Base-by-base conservation (phyloP, 2,797 vertebrate genomes). In the Sorex maritimensis region DNA sequence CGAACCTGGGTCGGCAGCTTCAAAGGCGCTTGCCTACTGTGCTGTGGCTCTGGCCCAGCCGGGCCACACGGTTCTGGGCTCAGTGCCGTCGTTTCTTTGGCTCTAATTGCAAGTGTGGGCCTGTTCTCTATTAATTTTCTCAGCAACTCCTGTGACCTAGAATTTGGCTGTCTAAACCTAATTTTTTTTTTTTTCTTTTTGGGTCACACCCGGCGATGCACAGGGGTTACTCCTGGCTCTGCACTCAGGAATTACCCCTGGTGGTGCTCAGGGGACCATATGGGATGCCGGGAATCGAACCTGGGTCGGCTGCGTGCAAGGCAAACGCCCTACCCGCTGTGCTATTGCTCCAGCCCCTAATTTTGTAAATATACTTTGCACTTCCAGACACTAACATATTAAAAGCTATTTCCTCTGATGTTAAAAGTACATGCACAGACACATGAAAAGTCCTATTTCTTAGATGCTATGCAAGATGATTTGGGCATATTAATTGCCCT, bases 341-440 rank as follows among this genome's bases (percentile, higher is more conserved):
- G 34, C 34, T 34, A 34, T 34, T 2, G 2, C 34, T 34, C 34
- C 34, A 34, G 34, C 34, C 34, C 6, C 49, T 52, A 52, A 52
- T 52, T 52, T 52, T 52, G 13, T 52, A 52, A 52, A 52, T 9
- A 61, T 21, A 14, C 58, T 61, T 83, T 14, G 73, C 65, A 74
- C 93, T 95, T 95, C 90, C 24, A 91, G 44, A 79, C 83, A 61
- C 77, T 88, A 49, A 86, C 52, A 67, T 81, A 52, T 61, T 71
- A 19, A 77, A 90, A 44, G 46, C 41, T 84, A 19, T 65, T 92
- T 96, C 19, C 49, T 90, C n/a, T 83, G 46, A 26, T 81, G 44
- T 91, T 90, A 63, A 61, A 61, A 61, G 15, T 17, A 49, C 74
- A 28, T 81, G 26, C 10, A 28, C 81, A 49, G 28, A 19, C 19